These are phyloP conservation scores for Dendrolimus kikuchii DNA, from an alignment of 1,140 invertebrate species.

Conservation along the genomic window DNA sequence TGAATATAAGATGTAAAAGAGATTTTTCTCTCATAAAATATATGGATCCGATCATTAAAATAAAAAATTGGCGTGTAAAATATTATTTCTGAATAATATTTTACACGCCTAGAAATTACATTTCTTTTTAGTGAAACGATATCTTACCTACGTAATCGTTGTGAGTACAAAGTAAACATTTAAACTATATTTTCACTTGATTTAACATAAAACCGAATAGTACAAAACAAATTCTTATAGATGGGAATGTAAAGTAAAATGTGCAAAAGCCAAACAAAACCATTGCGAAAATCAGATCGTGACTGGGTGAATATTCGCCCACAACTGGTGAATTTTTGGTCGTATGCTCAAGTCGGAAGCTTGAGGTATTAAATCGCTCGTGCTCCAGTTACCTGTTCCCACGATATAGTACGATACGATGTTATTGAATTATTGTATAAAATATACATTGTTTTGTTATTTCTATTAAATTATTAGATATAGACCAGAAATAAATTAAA, in stretches of 20 bases:
- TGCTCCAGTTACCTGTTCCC: conserved; percentile 38
- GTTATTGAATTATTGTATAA: background rate
- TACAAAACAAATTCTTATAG: conserved; percentile 21
- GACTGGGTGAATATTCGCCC: conserved; percentile 25
- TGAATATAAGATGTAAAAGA: no score
- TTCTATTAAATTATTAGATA: no score
- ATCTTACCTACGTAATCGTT: conserved; percentile 47
- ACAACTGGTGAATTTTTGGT: conserved; percentile 38
- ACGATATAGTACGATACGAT: conserved; percentile 16
- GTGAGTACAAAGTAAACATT: conserved; percentile 55
- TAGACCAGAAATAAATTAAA: no score
- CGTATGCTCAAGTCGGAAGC: conserved; percentile 13
- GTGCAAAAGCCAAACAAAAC: background rate
- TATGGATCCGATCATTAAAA: no score
- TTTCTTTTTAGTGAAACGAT: conserved; percentile 3
- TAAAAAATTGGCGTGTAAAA: no score
- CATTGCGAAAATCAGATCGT: conserved; percentile 2
- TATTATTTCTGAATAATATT: no score
- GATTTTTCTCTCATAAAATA: no score
- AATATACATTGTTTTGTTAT: no score
- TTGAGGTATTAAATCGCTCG: conserved; percentile 14
- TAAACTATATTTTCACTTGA: conserved; percentile 32
- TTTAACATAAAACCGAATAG: conserved; percentile 23
- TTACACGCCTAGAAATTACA: no score
- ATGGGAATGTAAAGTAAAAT: conserved; percentile 4